These are phyloP conservation scores for Myrmecophaga tridactyla DNA, from an alignment of 2,113 vertebrate species.

Conservation along the genomic window DNA sequence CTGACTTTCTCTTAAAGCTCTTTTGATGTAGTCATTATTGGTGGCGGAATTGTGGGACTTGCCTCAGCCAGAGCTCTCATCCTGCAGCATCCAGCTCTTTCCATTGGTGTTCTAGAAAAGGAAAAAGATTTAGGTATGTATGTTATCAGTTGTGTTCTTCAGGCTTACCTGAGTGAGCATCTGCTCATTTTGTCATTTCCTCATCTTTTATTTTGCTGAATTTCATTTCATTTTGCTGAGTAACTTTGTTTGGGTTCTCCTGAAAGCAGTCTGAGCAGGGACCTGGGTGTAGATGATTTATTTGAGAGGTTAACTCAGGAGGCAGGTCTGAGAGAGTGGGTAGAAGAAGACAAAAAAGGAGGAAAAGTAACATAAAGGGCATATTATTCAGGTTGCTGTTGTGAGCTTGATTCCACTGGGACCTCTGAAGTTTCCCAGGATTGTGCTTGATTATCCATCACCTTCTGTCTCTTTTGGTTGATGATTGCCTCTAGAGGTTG, in stretches of 20 bases:
- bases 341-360: not conserved
- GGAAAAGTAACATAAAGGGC: not conserved
- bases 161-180: not conserved
- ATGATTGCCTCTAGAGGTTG: not conserved
- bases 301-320: constrained; percentile 2
- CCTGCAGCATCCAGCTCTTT: constrained; percentile 88
- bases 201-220: not conserved
- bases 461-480: not conserved
- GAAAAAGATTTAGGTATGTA: constrained; percentile 92
- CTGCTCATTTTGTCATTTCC: not conserved
- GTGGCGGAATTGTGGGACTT: constrained; percentile 94
- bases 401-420: not conserved
- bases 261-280: not conserved
- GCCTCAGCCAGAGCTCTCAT: constrained; percentile 92
- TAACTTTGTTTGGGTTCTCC: not conserved
- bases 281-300: not conserved
- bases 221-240: not conserved
- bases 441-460: not conserved
- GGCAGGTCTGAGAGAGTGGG: not conserved
- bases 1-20: constrained; percentile 67
- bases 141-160: not conserved
- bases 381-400: not conserved
- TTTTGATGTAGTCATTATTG: constrained; percentile 87
- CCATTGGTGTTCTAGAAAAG: constrained; percentile 93
- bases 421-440: not conserved